Evolutionary conservation across 2,113 vertebrate species (phyloP).

Genomic region (Dolichotis patagonum): DNA sequence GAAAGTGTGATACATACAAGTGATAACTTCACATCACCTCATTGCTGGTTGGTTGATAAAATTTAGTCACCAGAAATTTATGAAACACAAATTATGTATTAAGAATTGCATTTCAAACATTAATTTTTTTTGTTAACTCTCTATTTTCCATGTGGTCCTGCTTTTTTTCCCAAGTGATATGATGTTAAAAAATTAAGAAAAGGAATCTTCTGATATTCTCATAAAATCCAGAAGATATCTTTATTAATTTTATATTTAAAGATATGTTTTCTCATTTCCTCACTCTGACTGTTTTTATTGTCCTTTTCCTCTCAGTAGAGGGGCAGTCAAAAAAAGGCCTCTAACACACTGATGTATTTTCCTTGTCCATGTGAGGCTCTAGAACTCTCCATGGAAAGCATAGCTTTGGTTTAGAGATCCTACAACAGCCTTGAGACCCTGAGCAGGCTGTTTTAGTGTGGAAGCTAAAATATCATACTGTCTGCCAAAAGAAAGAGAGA

Average conservation of each 20-base stretch:
- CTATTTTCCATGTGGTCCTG: not conserved
- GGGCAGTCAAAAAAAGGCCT: slow-evolving; percentile 26
- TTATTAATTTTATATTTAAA: not conserved
- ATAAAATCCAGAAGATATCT: slow-evolving; percentile 5
- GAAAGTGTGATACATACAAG: not conserved
- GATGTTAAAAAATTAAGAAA: not conserved
- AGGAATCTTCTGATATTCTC: not conserved
- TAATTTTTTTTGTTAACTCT: not conserved
- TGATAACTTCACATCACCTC: not conserved
- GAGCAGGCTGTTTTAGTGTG: slow-evolving; percentile 45
- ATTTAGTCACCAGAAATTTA: not conserved
- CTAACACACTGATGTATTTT: slow-evolving; percentile 57
- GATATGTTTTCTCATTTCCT: not conserved
- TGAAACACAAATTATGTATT: not conserved
- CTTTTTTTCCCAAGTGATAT: not conserved
- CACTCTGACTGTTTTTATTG: not conserved
- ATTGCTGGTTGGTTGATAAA: not conserved
- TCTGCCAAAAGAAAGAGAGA: slow-evolving; percentile 40
- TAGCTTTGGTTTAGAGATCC: slow-evolving; percentile 47
- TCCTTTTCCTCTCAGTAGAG: slow-evolving; percentile 29
- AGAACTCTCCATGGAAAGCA: not conserved
- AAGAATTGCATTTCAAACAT: not conserved
- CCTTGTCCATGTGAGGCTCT: not conserved
- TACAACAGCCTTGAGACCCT: not conserved
- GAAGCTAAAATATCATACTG: slow-evolving; percentile 49